phyloP scores from a whole-genome alignment of 2,797 vertebrate species.

The Syncerus caffer region DNA sequence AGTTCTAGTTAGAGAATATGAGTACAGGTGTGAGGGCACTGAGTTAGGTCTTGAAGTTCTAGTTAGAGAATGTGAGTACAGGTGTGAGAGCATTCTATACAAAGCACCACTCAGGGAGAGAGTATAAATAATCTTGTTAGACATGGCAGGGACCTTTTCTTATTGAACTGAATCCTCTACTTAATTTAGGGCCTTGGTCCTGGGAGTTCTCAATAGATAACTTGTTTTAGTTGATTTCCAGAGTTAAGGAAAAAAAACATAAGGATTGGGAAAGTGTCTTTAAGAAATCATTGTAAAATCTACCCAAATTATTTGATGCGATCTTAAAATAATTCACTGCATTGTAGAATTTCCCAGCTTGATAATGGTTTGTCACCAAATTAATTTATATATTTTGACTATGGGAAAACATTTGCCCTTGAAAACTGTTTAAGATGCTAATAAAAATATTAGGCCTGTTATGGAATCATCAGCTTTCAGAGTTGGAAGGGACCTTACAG shows the following conservation, averaged over 20 bases:
- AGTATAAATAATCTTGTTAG: neutral
- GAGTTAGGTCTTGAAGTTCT: neutral
- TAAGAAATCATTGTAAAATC: slow-evolving; percentile 26
- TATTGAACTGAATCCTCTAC: neutral
- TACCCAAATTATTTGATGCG: neutral
- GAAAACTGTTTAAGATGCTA: slow-evolving; percentile 10
- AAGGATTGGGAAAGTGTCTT: slow-evolving; percentile 14
- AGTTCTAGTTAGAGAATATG: neutral
- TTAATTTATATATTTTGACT: neutral
- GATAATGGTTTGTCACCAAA: slow-evolving; percentile 8
- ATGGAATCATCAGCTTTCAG: neutral
- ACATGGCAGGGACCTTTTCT: neutral
- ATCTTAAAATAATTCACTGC: neutral
- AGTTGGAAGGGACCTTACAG: neutral
- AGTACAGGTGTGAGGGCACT: neutral
- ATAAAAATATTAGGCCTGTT: neutral
- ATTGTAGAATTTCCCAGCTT: neutral
- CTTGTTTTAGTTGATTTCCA: slow-evolving; percentile 30
- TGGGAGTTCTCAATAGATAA: neutral
- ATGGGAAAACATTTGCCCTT: slow-evolving; percentile 4
- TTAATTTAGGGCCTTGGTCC: neutral
- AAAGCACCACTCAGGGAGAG: neutral
- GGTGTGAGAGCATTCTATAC: neutral
- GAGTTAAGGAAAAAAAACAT: neutral
- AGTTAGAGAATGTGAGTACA: neutral